A percentile compares a stretch with the other conserved stretches of the same genome.
phyloP scores from a whole-genome alignment of 92 coral and sea anemone genomes.

The Palythoa grandiflora region DNA sequence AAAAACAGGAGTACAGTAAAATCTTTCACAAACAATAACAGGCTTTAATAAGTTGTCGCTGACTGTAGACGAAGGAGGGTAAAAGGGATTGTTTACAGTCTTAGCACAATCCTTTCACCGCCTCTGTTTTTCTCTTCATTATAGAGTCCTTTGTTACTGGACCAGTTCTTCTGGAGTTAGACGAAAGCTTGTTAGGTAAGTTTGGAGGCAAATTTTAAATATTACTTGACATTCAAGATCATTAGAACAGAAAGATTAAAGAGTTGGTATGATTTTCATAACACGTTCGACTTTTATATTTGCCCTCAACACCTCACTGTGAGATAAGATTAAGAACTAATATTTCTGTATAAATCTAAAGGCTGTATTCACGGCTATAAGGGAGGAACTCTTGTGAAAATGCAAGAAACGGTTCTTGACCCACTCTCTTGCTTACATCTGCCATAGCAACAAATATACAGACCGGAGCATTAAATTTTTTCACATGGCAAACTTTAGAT shows the following conservation, averaged over 20 bases:
- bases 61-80: neutral
- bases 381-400: neutral
- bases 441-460: neutral
- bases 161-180: conserved; percentile 59
- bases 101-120: neutral
- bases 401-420: no score
- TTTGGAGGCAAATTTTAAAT: no score
- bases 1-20: conserved; percentile 20
- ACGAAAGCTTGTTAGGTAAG: conserved; percentile 63
- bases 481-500: no score
- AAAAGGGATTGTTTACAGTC: no score
- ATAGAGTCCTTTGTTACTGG: conserved; percentile 62
- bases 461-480: no score
- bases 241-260: neutral
- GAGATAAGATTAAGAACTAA: neutral
- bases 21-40: conserved; percentile 31
- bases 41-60: neutral
- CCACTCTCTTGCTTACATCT: neutral
- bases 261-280: neutral
- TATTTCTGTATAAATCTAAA: neutral
- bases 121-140: neutral
- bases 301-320: neutral
- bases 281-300: neutral
- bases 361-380: neutral
- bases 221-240: neutral